Evolutionary conservation across 2,888 invertebrate species (phyloP), one percentile per base, ranked within the genome.

Genomic region (Troilus luridus): DNA sequence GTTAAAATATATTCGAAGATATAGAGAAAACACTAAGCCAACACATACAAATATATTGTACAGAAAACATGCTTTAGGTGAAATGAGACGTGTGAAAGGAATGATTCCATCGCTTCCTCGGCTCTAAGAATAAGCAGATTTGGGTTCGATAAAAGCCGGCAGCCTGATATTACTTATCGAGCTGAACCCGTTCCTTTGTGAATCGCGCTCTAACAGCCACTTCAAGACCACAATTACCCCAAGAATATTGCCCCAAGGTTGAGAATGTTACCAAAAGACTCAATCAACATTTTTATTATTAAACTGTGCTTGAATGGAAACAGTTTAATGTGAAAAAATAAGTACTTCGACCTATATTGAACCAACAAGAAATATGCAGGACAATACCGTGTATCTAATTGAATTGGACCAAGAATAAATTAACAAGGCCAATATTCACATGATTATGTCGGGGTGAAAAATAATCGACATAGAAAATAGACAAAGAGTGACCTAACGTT

Each of bases 121-220:
- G 14, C 24, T 24, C 67, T 67, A 67, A 67, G 67, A 67, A 67
- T 67, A 67, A 67, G 67, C 67, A 67, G 67, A 67, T 67, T 67
- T 67, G 5, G 8, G 67, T 67, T 67, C 67, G 67, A 67, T 67
- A 67, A 67, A 24, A 11, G 14, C 67, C 24, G 24, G 67, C 67
- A 67, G 67, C 67, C 67, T 67, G 67, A 67, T 67, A 67, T 67
- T 67, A 67, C 67, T 67, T 67, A 67, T 67, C 67, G 67, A 67
- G 67, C 67, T 24, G 24, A 67, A 67, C 67, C 14, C 12, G 24
- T 67, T 27, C 24, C 67, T 67, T 67, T 67, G 12, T 67, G 24
- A 67, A 67, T 67, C 24, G 14, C 67, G 14, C 24, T 24, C 24
- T 67, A 67, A 67, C 67, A 67, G 12, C 67, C 24, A 67, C 67